Evolutionary conservation across 2,797 vertebrate genomes (phyloP).

Genomic region (Lagorchestes hirsutus): DNA sequence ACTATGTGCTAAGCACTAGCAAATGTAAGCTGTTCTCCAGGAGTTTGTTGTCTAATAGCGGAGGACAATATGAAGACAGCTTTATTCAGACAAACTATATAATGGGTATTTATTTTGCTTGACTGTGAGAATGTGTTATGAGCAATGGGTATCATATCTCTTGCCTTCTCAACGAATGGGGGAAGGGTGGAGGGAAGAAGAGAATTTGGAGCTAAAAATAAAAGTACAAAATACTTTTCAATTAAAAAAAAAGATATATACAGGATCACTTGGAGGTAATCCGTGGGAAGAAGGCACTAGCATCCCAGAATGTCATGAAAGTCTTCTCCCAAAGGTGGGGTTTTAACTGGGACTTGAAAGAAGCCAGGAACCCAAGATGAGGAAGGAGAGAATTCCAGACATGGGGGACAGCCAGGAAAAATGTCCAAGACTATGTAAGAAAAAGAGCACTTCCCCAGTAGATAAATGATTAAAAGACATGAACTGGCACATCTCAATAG

Average conservation of each 20-base stretch:
- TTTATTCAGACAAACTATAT: neutral
- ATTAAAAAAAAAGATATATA: neutral
- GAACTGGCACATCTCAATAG: neutral
- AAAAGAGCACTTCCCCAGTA: neutral
- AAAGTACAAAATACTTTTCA: neutral
- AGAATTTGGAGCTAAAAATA: neutral
- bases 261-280: neutral
- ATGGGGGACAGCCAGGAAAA: neutral
- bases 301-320: neutral
- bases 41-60: neutral
- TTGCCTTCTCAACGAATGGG: neutral
- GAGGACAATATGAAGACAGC: neutral
- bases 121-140: neutral
- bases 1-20: neutral
- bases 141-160: neutral
- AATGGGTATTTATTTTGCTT: neutral
- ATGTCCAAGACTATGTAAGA: neutral
- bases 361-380: neutral
- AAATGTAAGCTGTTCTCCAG: neutral
- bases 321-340: neutral
- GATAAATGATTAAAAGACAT: neutral
- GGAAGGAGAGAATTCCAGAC: neutral
- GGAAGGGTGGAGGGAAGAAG: neutral
- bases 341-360: neutral
- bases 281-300: neutral